These are phyloP conservation scores for Megamerina dolium DNA, from an alignment of 2,888 invertebrate species.

Conservation along the genomic window DNA sequence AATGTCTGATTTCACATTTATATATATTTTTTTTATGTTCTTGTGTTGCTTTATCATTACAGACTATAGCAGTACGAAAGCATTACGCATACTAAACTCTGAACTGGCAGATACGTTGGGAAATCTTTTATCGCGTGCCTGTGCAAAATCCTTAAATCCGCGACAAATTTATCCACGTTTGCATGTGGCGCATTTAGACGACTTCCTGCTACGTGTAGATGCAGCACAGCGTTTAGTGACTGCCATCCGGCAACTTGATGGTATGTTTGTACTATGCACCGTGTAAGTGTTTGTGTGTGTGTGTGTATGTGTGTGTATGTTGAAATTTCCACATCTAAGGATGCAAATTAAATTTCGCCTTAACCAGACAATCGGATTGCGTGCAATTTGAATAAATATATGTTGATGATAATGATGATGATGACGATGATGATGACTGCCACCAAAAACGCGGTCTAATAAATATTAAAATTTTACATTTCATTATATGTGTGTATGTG, in stretches of 20 bases:
- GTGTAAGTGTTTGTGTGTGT: too few species aligned
- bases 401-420: too few species aligned
- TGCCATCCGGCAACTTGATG: slow-evolving; percentile 54
- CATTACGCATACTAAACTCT: slow-evolving; percentile 71
- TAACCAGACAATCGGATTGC: too few species aligned
- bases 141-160: slow-evolving; percentile 74
- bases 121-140: slow-evolving; percentile 79
- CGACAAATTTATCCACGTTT: slow-evolving; percentile 63
- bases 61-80: slow-evolving; percentile 80
- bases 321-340: too few species aligned
- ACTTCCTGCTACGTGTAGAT: slow-evolving; percentile 48
- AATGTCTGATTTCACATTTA: background rate
- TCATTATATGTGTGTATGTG: too few species aligned
- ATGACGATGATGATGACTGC: too few species aligned
- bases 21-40: background rate
- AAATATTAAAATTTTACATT: too few species aligned
- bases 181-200: slow-evolving; percentile 51
- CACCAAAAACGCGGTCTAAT: too few species aligned
- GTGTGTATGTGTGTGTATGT: too few species aligned
- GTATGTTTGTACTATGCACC: too few species aligned
- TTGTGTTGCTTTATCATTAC: background rate
- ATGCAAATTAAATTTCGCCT: too few species aligned
- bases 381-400: too few species aligned
- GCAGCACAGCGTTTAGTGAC: slow-evolving; percentile 55
- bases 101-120: slow-evolving; percentile 90